Evolutionary conservation across 2,888 invertebrate genomes (phyloP), one percentile per base, ranked within the genome.

Genomic region (Coleophora flavipennella): DNA sequence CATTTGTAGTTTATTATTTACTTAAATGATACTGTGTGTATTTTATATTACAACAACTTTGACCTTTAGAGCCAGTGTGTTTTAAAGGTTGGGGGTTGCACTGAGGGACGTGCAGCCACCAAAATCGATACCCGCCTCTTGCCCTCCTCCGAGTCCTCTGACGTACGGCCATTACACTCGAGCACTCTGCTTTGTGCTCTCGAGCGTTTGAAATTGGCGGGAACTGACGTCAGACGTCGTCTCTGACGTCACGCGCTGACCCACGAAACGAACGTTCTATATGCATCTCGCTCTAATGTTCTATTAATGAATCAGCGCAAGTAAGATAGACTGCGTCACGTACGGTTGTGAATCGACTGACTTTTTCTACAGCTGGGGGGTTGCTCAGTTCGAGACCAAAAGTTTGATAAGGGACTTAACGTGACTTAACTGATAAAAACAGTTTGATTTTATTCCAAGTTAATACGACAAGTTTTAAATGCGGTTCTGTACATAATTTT

Each of bases 161-260:
- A 77, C 77, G 77, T 77, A 67, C 59, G 41, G 57, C 12, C 14
- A 8, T 10, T 25, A 28, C 31, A 31, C 60, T 62, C 46, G 48
- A 53, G n/a, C n/a, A n/a, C n/a, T n/a, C n/a, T n/a, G n/a, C n/a
- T n/a, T n/a, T n/a, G n/a, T n/a, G 6, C 20, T 4, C 6, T 20
- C 20, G 20, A 20, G 20, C 59, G 59, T 81, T 85, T 81, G 73
- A 83, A 85, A 77, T 81, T 84, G 77, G 75, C 84, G 85, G 83
- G 70, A 57, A 55, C 12, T 85, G 85, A 85, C 85, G 85, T 85
- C 73, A 74, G 62, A 56, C 49, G 45, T 49, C 46, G 44, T 45
- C 48, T 55, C 67, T 74, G 75, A 76, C 80, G 81, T 81, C 80
- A 79, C 65, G 38, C 49, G 40, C 38, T 45, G 49, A 45, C 55